Evolutionary conservation across 2,797 vertebrate species (phyloP), one percentile per base, ranked within the genome.

Genomic region (Lacerta bilineata): DNA sequence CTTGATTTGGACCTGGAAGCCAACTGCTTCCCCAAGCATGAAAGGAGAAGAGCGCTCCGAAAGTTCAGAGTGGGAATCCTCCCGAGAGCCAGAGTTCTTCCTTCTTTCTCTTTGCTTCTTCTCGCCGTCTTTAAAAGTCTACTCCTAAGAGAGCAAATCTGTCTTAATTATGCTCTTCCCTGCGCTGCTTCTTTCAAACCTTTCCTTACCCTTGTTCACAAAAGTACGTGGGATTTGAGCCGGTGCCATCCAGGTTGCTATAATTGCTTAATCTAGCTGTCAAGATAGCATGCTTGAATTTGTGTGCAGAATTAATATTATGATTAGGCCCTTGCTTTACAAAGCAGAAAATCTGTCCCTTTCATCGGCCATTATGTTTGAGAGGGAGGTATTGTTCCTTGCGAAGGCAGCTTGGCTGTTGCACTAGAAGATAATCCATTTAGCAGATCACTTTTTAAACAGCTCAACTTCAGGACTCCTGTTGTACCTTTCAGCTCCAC

Each of bases 111-210:
- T 90, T 84, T 90, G 33, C 80, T 81, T 90, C 46, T 39, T 66
- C 8, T 8, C 75, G 61, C 77, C 83, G 33, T 88, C 29, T 89
- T 25, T 78, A 72, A 90, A 50, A 88, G 88, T 39, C 39, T 33
- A 4, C 69, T 91, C 4, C 18, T 5, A 66, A 88, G 80, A 84
- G 87, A 81, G 71, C 71, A 91, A 72, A 76, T 87, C 89, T 88
- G 4, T 66, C 64, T 91, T 64, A 72, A 11, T 90, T 93, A 72
- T 80, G 71, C 29, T 76, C 7, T 90, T 43, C 20, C 33, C 6
- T 0, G 0, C 43, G 78, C 29, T 46, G 10, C 3, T n/a, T 74
- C 85, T 88, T 90, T 4, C 82, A 88, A 86, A 29, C 80, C 17
- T 1, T 64, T 64, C 50, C 50, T 55, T 39, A 68, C 79, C 91